These are phyloP conservation scores for Chaenogobius annularis DNA, from an alignment of 2,113 vertebrate genomes.

Conservation along the genomic window DNA sequence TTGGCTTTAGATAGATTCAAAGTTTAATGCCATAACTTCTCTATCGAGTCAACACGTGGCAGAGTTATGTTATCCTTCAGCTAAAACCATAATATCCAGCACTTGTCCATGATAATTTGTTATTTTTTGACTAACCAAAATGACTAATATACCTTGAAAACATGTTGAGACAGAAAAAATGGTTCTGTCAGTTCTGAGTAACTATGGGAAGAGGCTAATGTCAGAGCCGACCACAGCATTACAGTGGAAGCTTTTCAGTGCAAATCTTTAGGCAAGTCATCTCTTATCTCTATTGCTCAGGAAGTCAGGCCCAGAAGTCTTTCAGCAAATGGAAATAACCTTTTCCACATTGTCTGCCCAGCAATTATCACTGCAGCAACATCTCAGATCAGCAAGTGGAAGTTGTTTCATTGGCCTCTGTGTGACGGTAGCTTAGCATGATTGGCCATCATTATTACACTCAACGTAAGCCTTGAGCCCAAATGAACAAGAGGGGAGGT, in stretches of 20 bases:
- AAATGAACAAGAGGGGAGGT: slow-evolving; percentile 5
- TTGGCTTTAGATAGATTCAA: no score
- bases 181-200: neutral
- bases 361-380: slow-evolving; percentile 51
- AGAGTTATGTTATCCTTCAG: no score
- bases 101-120: no score
- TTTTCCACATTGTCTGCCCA: slow-evolving; percentile 55
- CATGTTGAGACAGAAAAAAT: neutral
- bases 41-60: no score
- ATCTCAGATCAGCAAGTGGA: slow-evolving; percentile 45
- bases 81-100: no score
- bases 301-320: slow-evolving; percentile 46
- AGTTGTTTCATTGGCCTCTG: slow-evolving; percentile 34
- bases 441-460: slow-evolving; percentile 32
- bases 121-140: no score
- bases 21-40: no score
- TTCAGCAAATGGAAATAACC: slow-evolving; percentile 63
- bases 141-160: neutral
- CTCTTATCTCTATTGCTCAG: slow-evolving; percentile 22
- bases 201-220: neutral
- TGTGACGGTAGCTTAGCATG: slow-evolving; percentile 43
- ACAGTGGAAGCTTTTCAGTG: neutral
- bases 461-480: slow-evolving; percentile 33
- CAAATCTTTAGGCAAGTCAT: neutral
- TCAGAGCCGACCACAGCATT: neutral